phyloP scores from a whole-genome alignment of 1,140 invertebrate species.

The Apis mellifera region Amel_HAv3.1 CM009942.2:7792001-7792500 shows the following conservation, averaged over 20 bases:
- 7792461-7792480: conserved; percentile 3
- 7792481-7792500: conserved; percentile 8
- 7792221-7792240: too few species aligned
- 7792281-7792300: too few species aligned
- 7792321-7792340: neutral
- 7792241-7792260: too few species aligned
- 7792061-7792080: conserved; percentile 90
- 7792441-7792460: conserved; percentile 87
- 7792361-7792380: conserved; percentile 82
- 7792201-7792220: too few species aligned
- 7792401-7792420: conserved; percentile 90
- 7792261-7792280: too few species aligned
- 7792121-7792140: conserved; percentile 79
- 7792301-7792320: too few species aligned
- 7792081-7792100: conserved; percentile 89
- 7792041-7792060: conserved; percentile 91
- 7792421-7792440: conserved; percentile 85
- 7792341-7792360: neutral
- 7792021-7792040: conserved; percentile 86
- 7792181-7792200: too few species aligned
- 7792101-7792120: conserved; percentile 83
- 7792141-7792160: conserved; percentile 81
- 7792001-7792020: conserved; percentile 87
- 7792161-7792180: neutral
- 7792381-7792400: conserved; percentile 90